phyloP scores from a whole-genome alignment of 2,797 vertebrate genomes.

The Hydrocynus forskahlii region DNA sequence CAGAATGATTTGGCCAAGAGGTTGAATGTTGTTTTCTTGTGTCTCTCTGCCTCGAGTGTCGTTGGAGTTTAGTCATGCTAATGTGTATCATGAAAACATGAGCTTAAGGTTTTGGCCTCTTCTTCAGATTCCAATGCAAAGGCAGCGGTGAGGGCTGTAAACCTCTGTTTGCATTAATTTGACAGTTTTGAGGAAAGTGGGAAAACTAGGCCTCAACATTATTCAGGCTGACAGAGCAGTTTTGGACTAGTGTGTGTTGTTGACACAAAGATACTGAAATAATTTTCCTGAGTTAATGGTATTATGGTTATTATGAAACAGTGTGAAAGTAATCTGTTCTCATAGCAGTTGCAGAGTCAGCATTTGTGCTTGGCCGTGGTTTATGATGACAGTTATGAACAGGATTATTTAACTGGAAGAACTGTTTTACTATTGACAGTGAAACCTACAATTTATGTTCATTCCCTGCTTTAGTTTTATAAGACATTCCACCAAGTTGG shows the following conservation, averaged over 20 bases:
- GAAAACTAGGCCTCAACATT: background rate
- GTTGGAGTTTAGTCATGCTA: background rate
- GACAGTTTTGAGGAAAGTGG: background rate
- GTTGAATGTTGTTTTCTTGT: background rate
- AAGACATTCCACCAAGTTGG: too few species aligned
- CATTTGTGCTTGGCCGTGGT: background rate
- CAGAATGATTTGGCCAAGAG: background rate
- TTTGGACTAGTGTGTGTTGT: background rate
- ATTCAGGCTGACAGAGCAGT: background rate
- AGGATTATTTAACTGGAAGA: background rate
- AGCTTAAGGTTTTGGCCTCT: background rate
- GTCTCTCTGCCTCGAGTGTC: background rate
- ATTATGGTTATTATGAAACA: background rate
- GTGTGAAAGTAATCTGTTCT: background rate
- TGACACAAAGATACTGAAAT: background rate
- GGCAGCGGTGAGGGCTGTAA: background rate
- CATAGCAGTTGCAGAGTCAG: background rate
- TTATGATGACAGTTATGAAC: background rate
- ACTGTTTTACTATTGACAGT: background rate
- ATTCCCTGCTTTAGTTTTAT: background rate
- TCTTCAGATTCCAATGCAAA: conserved; percentile 1
- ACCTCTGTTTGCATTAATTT: background rate
- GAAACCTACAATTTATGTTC: background rate
- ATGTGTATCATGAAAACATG: background rate
- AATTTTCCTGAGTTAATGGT: background rate